phyloP scores from a whole-genome alignment of 2,888 invertebrate genomes.

The Cheilosia vulpina region DNA sequence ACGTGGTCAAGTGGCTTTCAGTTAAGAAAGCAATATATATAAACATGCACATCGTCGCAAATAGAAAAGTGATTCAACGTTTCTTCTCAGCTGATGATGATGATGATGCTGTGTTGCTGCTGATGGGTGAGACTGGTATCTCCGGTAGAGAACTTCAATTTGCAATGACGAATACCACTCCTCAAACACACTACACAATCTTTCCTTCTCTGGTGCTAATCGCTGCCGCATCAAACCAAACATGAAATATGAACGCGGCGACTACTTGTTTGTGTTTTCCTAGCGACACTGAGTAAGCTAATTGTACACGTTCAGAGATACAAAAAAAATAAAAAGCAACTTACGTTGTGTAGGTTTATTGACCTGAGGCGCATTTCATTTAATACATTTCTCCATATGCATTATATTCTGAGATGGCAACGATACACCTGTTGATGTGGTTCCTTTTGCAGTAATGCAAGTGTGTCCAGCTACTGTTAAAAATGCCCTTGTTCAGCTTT shows the following conservation, averaged over 20 bases:
- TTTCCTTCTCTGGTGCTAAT: constrained; percentile 28
- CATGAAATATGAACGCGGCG: constrained; percentile 32
- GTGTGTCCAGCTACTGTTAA: no score
- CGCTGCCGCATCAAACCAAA: constrained; percentile 34
- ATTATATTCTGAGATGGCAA: neutral
- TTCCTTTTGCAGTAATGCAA: no score
- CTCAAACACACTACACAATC: neutral
- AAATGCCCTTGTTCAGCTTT: no score
- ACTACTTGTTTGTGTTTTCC: constrained; percentile 20
- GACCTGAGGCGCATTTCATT: constrained; percentile 62
- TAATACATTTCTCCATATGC: constrained; percentile 41
- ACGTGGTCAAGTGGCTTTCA: no score
- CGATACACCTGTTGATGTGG: neutral
- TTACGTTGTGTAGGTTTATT: constrained; percentile 60
- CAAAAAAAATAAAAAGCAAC: constrained; percentile 29
- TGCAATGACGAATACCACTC: constrained; percentile 32
- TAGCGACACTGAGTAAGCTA: constrained; percentile 30
- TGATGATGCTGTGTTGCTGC: constrained; percentile 1
- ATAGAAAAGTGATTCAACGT: constrained; percentile 30
- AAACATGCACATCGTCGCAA: constrained; percentile 1
- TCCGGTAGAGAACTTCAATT: constrained; percentile 12
- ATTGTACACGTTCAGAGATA: constrained; percentile 1
- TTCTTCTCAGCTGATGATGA: constrained; percentile 18
- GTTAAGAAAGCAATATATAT: neutral
- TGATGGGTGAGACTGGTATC: constrained; percentile 33